phyloP scores from a whole-genome alignment of 2,113 vertebrate genomes.

The Crotalus viridis region DNA sequence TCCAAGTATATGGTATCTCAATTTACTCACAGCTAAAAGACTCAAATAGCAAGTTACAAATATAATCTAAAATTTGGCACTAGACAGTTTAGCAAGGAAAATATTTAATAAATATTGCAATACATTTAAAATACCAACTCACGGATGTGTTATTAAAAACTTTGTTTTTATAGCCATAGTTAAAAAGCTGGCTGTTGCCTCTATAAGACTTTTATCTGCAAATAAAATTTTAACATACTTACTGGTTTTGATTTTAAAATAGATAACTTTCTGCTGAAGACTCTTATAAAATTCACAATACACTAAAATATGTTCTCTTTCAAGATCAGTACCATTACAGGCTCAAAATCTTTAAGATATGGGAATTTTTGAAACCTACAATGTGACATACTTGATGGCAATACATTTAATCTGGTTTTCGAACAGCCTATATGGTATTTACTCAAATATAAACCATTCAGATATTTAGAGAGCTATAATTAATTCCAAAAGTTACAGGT shows the following conservation, averaged over 20 bases:
- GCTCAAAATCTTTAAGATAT: not conserved
- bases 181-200: not conserved
- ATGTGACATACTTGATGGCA: not conserved
- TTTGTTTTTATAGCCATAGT: not conserved
- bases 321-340: not conserved
- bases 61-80: not conserved
- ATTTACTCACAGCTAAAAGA: not conserved
- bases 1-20: not conserved
- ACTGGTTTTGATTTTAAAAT: not conserved
- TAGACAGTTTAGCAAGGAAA: not conserved
- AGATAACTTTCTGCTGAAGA: not conserved
- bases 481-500: not conserved
- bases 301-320: not conserved
- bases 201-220: not conserved
- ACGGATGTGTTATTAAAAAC: not conserved
- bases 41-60: not conserved
- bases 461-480: not conserved
- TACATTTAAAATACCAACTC: not conserved
- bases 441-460: not conserved
- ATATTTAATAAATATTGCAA: not conserved
- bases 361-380: not conserved
- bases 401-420: not conserved
- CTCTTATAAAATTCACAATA: not conserved
- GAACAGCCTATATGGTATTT: not conserved
- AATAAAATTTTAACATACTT: not conserved